Evolutionary conservation across 2,888 invertebrate genomes (phyloP), one percentile per base, ranked within the genome.

Genomic region (Mimas tiliae): DNA sequence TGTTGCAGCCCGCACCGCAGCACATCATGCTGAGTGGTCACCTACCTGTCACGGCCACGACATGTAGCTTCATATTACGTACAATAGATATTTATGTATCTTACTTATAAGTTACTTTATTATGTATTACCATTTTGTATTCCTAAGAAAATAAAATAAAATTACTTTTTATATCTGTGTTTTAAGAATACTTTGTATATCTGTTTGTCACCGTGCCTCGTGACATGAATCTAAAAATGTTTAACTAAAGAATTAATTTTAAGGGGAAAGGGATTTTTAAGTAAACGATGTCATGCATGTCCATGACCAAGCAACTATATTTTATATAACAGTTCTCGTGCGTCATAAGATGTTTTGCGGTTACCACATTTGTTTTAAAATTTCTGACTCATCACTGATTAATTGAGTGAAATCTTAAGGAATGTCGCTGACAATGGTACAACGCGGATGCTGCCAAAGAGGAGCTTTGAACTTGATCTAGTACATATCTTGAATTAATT

Each of bases 301-400:
- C 16, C 19, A 19, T 50, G 50, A 50, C 50, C 50, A 19, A 19
- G 19, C 50, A 48, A 48, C n/a, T 19, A 19, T 50, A 50, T 11
- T 50, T 50, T 11, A 19, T 50, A 19, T 50, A 50, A 53, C 53
- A 14, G 55, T 55, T 16, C 3, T 9, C 16, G 19, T 58, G 58
- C 38, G 58, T 58, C 58, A 58, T 58, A 58, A 58, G 6, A 42
- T 21, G 51, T 21, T 38, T 58, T 58, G 58, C 19, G 58, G 58
- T 58, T 52, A 52, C 27, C 42, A 58, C 42, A 19, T 42, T 58
- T 58, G 58, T 58, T 38, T 42, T 42, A 19, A 58, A 27, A 33
- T 45, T 50, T 50, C 38, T 58, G 58, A 58, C 58, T 58, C 58
- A 55, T 38, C 55, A 58, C 38, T 52, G 12, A 33, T 52, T 58